Evolutionary conservation across 2,113 vertebrate genomes (phyloP), one percentile per base, ranked within the genome.

Genomic region (Aphyosemion australe): DNA sequence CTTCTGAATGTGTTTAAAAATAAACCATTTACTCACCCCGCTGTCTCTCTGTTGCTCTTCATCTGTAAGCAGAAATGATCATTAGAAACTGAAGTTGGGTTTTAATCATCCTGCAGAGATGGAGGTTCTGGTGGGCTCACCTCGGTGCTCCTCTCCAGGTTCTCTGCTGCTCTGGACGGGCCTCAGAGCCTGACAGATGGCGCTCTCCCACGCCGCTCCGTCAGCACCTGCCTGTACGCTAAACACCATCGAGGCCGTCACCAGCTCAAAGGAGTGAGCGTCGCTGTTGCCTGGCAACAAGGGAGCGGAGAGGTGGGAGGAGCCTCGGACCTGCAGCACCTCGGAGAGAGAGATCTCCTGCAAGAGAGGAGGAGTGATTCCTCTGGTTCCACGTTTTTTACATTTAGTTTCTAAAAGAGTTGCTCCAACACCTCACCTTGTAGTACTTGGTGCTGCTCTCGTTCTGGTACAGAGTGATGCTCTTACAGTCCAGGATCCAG

Each of bases 401-500:
- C 26, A 26, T 26, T 26, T 26, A 2, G 4, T 37, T 37, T 37
- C 34, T 37, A 7, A 37, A 37, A 10, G 34, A 37, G 34, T 37
- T 37, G 34, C 26, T 26, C 26, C 14, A 1, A 6, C n/a, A 6
- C 20, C 26, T 8, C 31, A 93, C 92, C 88, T 92, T 93, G 77
- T 90, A 93, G 82, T 79, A 93, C 74, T 93, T 93, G 59, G 34
- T 91, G 78, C 80, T 89, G 82, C 57, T 85, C 58, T 93, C 90
- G 12, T 85, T 90, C 75, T 92, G 91, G 78, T 87, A 92, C 74
- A 93, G 74, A 12, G 85, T 92, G 85, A 93, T 86, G 64, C 64
- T 88, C 78, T 89, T 92, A 71, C 84, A 71, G 85, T 92, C 91
- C 76, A 93, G 18, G 61, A 89, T 72, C 92, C 92, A 93, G 82